Conservation (phyloP, 1,140 invertebrate genomes). For the Penaeus chinensis region DNA sequence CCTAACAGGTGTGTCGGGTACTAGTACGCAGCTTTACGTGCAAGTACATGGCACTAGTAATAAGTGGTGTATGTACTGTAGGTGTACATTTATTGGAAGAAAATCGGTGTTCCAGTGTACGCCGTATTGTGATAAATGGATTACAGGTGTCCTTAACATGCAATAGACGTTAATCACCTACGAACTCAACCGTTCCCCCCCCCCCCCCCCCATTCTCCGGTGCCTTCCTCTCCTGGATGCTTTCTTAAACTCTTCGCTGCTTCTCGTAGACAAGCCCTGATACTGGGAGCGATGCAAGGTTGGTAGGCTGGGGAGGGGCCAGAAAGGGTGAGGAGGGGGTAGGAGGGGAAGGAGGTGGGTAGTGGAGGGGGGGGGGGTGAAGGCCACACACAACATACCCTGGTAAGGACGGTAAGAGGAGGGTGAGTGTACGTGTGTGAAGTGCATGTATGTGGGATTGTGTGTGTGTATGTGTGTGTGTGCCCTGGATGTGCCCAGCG, state of each 20-base stretch:
- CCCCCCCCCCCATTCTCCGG: too few relatives aligned
- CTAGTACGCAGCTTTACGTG: too few relatives aligned
- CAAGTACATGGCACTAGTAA: too few relatives aligned
- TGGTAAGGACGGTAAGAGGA: not conserved
- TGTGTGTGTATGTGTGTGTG: conserved; percentile 27
- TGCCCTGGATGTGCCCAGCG: not conserved
- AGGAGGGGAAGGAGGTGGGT: not conserved
- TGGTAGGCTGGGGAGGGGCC: not conserved
- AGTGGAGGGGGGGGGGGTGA: not conserved
- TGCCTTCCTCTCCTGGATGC: too few relatives aligned
- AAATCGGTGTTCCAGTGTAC: too few relatives aligned
- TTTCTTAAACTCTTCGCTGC: not conserved
- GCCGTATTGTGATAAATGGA: too few relatives aligned
- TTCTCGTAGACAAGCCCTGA: not conserved
- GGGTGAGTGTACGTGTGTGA: conserved; percentile 6
- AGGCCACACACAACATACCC: not conserved
- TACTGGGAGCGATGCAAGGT: not conserved
- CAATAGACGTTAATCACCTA: too few relatives aligned
- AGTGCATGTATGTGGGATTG: not conserved
- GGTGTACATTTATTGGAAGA: too few relatives aligned
- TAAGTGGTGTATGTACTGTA: too few relatives aligned
- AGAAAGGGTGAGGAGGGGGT: not conserved
- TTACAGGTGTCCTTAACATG: too few relatives aligned
- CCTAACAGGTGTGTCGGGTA: too few relatives aligned
- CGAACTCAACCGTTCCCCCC: too few relatives aligned